Evolutionary conservation across 2,113 vertebrate species (phyloP).

Genomic region (Dasyurus viverrinus): DNA sequence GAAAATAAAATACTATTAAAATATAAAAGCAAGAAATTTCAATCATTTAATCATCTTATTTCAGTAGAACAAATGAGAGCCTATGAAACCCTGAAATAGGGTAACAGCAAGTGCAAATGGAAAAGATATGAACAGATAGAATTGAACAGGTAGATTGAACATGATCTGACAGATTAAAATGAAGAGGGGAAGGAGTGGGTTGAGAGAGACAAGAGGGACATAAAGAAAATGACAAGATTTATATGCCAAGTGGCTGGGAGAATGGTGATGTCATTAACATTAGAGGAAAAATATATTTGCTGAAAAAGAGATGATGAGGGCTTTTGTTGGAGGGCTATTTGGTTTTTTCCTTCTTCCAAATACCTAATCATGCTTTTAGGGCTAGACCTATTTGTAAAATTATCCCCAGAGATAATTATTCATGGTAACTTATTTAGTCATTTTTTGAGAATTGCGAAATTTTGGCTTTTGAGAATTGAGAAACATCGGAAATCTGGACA

Average conservation of each 20-base stretch:
- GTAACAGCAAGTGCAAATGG: not conserved
- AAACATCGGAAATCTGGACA: not conserved
- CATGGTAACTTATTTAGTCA: not conserved
- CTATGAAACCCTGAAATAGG: not conserved
- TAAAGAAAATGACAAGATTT: not conserved
- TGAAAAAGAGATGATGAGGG: not conserved
- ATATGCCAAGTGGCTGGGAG: not conserved
- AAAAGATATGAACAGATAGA: not conserved
- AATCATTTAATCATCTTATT: not conserved
- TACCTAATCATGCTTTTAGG: not conserved
- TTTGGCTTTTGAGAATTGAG: not conserved
- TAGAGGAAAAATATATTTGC: not conserved
- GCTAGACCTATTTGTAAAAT: not conserved
- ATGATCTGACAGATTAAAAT: not conserved
- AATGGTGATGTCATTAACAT: not conserved
- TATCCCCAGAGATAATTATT: not conserved
- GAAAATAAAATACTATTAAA: too few species aligned
- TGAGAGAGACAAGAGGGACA: not conserved
- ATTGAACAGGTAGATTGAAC: not conserved
- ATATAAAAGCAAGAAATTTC: too few species aligned
- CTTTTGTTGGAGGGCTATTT: not conserved
- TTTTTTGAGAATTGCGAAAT: not conserved
- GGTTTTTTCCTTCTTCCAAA: not conserved
- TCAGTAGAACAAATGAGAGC: not conserved
- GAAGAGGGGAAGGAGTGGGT: not conserved